These are phyloP conservation scores for Conus ventricosus DNA, from an alignment of 1,140 invertebrate genomes.

Conservation along the genomic window DNA sequence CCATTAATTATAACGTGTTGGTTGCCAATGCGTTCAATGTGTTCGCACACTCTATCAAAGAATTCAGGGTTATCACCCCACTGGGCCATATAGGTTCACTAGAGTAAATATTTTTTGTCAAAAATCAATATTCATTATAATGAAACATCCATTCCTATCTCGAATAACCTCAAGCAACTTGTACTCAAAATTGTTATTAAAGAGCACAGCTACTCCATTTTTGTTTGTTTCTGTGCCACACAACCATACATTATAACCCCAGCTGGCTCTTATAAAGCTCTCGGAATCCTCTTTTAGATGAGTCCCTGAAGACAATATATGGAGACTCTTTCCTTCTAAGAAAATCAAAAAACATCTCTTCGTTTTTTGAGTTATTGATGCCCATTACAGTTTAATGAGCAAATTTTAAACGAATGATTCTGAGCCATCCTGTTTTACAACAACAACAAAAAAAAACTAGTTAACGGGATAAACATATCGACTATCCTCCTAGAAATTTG, in stretches of 20 bases:
- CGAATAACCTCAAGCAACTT: not conserved
- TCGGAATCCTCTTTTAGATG: not conserved
- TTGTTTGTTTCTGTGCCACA: not conserved
- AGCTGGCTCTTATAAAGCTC: not conserved
- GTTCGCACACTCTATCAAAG: not conserved
- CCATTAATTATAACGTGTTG: not conserved
- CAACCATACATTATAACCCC: not conserved
- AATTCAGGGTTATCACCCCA: not conserved
- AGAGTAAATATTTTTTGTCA: not conserved
- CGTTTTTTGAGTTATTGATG: too few species aligned
- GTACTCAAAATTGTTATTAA: slow-evolving; percentile 1
- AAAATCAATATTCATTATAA: slow-evolving; percentile 10
- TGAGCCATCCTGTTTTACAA: too few species aligned
- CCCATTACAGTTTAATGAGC: too few species aligned
- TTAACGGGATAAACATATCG: too few species aligned
- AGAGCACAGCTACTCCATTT: slow-evolving; percentile 9
- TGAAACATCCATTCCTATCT: not conserved
- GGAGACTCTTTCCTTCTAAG: too few species aligned
- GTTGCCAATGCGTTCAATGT: not conserved
- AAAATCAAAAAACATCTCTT: too few species aligned
- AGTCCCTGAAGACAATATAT: too few species aligned
- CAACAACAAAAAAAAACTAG: too few species aligned
- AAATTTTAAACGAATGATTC: too few species aligned
- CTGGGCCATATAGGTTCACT: slow-evolving; percentile 18
- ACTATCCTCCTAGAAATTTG: too few species aligned